Conservation (phyloP, 2,888 invertebrate species). For the Megaustenia siamemsis region DNA sequence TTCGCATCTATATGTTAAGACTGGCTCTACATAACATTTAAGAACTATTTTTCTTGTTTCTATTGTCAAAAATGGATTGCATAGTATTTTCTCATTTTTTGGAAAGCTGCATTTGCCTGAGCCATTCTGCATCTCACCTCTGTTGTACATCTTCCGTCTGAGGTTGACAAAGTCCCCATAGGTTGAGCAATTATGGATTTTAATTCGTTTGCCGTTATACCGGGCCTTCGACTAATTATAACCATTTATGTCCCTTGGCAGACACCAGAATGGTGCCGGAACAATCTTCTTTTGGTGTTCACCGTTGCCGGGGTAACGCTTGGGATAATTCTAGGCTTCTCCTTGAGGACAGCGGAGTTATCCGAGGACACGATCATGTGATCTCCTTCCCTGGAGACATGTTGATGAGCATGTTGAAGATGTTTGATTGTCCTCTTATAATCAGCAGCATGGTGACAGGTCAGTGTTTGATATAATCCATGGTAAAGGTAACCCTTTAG, state of each 20-base stretch:
- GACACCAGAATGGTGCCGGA: slow-evolving; percentile 19
- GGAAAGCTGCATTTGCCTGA: too few relatives aligned
- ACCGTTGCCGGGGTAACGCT: slow-evolving; percentile 84
- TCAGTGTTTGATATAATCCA: slow-evolving; percentile 69
- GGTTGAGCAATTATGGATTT: too few relatives aligned
- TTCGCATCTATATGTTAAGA: too few relatives aligned
- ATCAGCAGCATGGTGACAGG: slow-evolving; percentile 85
- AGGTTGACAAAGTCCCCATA: too few relatives aligned
- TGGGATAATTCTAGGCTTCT: slow-evolving; percentile 83
- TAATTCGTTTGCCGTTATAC: too few relatives aligned
- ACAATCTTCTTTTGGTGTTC: slow-evolving; percentile 82
- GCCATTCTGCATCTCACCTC: too few relatives aligned
- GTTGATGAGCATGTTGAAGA: slow-evolving; percentile 85
- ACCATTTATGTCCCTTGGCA: background rate
- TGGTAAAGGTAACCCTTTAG: too few relatives aligned
- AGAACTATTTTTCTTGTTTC: too few relatives aligned
- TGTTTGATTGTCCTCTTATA: slow-evolving; percentile 86
- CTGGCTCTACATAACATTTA: too few relatives aligned
- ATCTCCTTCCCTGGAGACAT: slow-evolving; percentile 86
- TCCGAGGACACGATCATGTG: slow-evolving; percentile 82
- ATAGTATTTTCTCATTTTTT: too few relatives aligned
- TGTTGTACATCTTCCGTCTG: too few relatives aligned
- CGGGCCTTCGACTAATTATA: background rate
- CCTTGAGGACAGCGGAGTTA: slow-evolving; percentile 81
- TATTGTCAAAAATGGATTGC: too few relatives aligned